Conservation (phyloP, 92 coral and sea anemone species). For the Porites divaricata region DNA sequence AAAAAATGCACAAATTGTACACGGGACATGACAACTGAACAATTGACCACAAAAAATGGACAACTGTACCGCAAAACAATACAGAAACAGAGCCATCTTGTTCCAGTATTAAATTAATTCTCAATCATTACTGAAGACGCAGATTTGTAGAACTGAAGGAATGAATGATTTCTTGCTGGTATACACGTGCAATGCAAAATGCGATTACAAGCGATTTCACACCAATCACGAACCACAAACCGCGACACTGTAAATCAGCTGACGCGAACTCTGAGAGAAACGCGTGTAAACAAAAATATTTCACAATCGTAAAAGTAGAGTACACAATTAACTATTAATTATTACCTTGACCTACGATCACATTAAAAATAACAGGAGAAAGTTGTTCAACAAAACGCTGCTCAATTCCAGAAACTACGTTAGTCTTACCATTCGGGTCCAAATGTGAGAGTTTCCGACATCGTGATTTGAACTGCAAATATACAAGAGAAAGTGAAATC, state of each 20-base stretch:
- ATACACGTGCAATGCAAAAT: neutral
- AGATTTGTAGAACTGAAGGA: too few species aligned
- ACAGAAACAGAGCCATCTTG: neutral
- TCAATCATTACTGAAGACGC: too few species aligned
- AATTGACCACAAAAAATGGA: neutral
- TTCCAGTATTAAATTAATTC: too few species aligned
- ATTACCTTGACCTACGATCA: neutral
- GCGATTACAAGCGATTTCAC: neutral
- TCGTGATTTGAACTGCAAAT: conserved; percentile 57
- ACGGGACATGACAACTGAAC: too few species aligned
- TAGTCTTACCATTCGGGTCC: conserved; percentile 96
- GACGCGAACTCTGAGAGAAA: neutral
- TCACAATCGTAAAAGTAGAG: neutral
- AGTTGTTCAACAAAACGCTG: neutral
- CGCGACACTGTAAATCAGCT: conserved; percentile 21
- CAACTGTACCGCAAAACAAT: neutral
- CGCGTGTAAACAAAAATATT: too few species aligned
- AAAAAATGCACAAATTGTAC: too few species aligned
- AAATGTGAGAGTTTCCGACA: conserved; percentile 99
- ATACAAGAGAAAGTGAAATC: conserved; percentile 2
- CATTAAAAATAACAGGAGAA: neutral
- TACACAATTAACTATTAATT: neutral
- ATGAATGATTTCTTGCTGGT: neutral
- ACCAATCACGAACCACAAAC: neutral
- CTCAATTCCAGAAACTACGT: conserved; percentile 19